Percentiles rank a stretch among this genome's conserved stretches.
Conservation (phyloP, 2,113 vertebrate species). For the Mus spicilegus region DNA sequence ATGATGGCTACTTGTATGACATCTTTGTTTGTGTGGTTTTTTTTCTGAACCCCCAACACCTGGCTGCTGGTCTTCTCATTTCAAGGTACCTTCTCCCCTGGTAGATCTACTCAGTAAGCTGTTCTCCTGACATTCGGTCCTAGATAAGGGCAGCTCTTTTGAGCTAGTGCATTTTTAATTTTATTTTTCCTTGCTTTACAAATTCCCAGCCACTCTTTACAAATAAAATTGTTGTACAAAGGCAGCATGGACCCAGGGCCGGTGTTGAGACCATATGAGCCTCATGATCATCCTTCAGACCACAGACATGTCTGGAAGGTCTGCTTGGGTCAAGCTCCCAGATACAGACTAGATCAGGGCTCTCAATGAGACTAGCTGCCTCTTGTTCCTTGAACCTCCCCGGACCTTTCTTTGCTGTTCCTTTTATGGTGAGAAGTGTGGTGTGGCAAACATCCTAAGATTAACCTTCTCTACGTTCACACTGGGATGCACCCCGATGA, state of each 20-base stretch:
- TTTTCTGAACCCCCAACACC: conserved; percentile 81
- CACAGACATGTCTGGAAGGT: background rate
- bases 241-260: background rate
- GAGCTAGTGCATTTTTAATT: background rate
- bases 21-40: conserved; percentile 15
- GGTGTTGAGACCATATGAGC: background rate
- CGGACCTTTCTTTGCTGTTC: background rate
- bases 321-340: background rate
- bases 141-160: background rate
- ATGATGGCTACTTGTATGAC: background rate
- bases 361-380: background rate
- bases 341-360: background rate
- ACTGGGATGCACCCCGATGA: background rate
- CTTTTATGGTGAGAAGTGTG: background rate
- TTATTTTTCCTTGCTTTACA: background rate
- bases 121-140: background rate
- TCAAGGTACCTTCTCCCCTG: conserved; percentile 41
- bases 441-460: background rate
- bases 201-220: background rate
- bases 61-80: background rate
- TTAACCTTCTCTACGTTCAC: background rate
- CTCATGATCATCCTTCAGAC: background rate
- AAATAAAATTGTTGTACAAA: background rate
- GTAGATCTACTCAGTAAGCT: conserved; percentile 31
- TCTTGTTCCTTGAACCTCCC: background rate